These are phyloP conservation scores for Prosapia bicincta DNA, from an alignment of 2,888 invertebrate genomes.

Conservation along the genomic window DNA sequence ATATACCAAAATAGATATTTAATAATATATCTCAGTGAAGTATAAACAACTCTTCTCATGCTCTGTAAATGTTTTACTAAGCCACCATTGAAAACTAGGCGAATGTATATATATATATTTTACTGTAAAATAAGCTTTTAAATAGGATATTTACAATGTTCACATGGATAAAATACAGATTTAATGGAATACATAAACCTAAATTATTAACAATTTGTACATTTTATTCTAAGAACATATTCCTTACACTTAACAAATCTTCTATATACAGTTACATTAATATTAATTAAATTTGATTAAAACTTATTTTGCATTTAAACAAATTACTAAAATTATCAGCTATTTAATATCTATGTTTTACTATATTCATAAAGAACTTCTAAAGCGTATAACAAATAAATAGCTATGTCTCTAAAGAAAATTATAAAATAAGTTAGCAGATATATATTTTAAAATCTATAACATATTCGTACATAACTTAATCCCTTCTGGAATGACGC, in stretches of 20 bases:
- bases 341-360: not conserved
- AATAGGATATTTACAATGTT: not conserved
- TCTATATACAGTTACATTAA: not conserved
- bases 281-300: not conserved
- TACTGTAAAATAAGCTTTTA: not conserved
- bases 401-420: not conserved
- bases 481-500: not conserved
- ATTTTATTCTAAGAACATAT: not conserved
- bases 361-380: not conserved
- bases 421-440: not conserved
- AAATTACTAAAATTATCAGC: not conserved
- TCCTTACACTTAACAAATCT: not conserved
- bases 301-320: not conserved
- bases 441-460: not conserved
- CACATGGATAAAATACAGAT: not conserved
- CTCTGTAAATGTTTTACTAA: not conserved
- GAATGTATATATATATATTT: not conserved
- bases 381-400: not conserved
- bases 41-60: too few relatives aligned
- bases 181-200: not conserved
- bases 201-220: not conserved
- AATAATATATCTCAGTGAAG: not conserved
- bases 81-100: not conserved
- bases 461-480: not conserved
- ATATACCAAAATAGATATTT: not conserved